A percentile compares a stretch with the other conserved stretches of the same genome.
Conservation (phyloP, 2,888 invertebrate species). For the Petrolisthes cinctipes region DNA sequence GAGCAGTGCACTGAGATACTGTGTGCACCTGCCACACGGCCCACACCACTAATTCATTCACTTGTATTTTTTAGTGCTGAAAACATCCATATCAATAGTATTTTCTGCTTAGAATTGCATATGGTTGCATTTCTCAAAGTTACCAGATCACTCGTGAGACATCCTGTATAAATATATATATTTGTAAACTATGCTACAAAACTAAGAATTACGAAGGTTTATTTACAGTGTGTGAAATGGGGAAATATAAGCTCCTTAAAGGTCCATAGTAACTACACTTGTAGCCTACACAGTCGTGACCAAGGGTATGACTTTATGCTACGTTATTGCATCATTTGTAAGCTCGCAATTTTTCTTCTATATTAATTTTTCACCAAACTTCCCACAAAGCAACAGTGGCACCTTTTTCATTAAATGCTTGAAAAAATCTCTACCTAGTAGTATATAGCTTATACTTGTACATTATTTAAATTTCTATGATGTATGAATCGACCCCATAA, state of each 20-base stretch:
- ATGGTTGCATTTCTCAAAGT: neutral
- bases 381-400: constrained; percentile 27
- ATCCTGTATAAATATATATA: neutral
- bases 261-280: constrained; percentile 22
- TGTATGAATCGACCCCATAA: constrained; percentile 40
- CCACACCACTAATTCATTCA: too few species aligned
- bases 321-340: constrained; percentile 16
- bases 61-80: too few species aligned
- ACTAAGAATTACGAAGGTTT: constrained; percentile 24
- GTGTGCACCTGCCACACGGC: too few species aligned
- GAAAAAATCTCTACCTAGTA: constrained; percentile 28
- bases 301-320: neutral
- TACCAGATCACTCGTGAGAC: neutral
- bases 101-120: neutral
- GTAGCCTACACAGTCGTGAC: neutral
- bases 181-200: constrained; percentile 22
- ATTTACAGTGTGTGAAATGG: constrained; percentile 20
- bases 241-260: constrained; percentile 25
- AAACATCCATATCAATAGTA: too few species aligned
- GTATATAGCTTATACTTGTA: constrained; percentile 31
- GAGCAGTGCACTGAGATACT: too few species aligned
- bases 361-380: neutral
- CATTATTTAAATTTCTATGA: constrained; percentile 17
- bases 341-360: constrained; percentile 5
- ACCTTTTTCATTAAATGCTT: constrained; percentile 33